Evolutionary conservation across 1,140 invertebrate species (phyloP).

Genomic region (Heliconius eleuchia): DNA sequence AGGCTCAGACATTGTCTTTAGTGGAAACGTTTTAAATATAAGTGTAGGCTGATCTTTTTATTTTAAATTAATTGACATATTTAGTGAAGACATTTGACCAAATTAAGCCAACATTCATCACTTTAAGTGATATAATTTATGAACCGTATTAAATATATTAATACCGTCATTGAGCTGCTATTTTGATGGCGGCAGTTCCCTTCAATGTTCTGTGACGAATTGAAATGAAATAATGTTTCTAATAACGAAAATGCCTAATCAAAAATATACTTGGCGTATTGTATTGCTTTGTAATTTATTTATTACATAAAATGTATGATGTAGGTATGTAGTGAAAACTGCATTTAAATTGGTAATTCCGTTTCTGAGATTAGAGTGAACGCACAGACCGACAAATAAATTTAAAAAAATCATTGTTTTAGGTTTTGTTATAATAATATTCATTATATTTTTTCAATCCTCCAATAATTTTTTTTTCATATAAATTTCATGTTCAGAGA

Average conservation of each 20-base stretch:
- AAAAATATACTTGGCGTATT: not conserved
- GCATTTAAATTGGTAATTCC: too few relatives aligned
- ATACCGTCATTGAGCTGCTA: conserved; percentile 20
- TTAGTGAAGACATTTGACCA: conserved; percentile 53
- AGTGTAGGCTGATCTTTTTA: not conserved
- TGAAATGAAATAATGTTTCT: not conserved
- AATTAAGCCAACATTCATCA: conserved; percentile 48
- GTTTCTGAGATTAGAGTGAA: too few relatives aligned
- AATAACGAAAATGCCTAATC: not conserved
- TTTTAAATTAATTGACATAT: conserved; percentile 63
- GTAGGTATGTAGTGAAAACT: not conserved
- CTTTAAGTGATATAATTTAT: conserved; percentile 40
- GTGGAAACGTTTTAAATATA: not conserved
- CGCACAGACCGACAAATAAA: too few relatives aligned
- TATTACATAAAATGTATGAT: not conserved
- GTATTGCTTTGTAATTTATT: not conserved
- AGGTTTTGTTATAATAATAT: too few relatives aligned
- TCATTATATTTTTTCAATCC: too few relatives aligned
- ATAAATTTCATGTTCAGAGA: too few relatives aligned
- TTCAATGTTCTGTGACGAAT: conserved; percentile 6
- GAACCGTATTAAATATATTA: conserved; percentile 36
- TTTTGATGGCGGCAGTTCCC: conserved; percentile 11
- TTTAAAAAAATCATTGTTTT: too few relatives aligned
- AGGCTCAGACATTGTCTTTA: not conserved
- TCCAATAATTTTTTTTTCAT: too few relatives aligned